Conservation (phyloP, 2,888 invertebrate species). For the Gymnocheta viridis region DNA sequence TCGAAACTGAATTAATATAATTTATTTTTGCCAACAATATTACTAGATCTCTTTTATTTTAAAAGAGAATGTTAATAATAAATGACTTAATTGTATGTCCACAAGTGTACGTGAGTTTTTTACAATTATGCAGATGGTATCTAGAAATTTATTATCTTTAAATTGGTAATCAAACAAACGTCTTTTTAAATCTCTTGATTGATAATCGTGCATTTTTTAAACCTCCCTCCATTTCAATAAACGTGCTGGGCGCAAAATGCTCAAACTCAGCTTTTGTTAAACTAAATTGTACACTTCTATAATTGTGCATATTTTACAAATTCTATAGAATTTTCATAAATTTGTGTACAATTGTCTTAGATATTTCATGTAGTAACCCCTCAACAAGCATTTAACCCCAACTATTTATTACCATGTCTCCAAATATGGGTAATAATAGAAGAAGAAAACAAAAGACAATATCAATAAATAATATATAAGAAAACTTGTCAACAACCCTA, state of each 20-base stretch:
- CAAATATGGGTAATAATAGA: slow-evolving; percentile 29
- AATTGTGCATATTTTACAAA: background rate
- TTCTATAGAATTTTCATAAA: slow-evolving; percentile 9
- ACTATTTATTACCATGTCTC: background rate
- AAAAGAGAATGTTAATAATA: too few relatives aligned
- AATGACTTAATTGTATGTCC: too few relatives aligned
- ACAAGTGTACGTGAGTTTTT: too few relatives aligned
- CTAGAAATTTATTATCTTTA: too few relatives aligned
- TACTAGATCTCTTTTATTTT: too few relatives aligned
- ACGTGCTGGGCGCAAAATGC: background rate
- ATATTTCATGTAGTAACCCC: background rate
- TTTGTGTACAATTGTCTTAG: slow-evolving; percentile 2
- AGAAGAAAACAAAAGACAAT: background rate
- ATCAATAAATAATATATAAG: background rate
- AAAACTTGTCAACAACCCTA: slow-evolving; percentile 60
- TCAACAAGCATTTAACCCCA: slow-evolving; percentile 37
- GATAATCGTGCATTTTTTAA: background rate
- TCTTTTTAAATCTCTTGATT: too few relatives aligned
- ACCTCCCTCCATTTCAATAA: background rate
- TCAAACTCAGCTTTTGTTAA: background rate
- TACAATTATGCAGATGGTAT: too few relatives aligned
- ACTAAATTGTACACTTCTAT: background rate
- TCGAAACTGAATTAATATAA: too few relatives aligned
- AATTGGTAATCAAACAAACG: too few relatives aligned
- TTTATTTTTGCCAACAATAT: too few relatives aligned